phyloP scores from a whole-genome alignment of 2,888 invertebrate species.

The Rotaria magnacalcarata region DNA sequence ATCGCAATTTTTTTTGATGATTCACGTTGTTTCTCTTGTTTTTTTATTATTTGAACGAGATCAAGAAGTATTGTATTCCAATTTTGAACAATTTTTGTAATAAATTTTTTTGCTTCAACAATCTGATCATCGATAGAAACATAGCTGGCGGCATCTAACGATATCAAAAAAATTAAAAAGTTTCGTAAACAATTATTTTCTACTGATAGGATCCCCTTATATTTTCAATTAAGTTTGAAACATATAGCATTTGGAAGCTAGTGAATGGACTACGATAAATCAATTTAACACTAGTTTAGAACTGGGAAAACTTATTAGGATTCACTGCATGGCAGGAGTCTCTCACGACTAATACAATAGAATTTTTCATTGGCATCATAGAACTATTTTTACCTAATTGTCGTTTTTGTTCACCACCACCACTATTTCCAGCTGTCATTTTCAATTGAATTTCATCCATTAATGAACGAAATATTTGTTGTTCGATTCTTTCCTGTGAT shows the following conservation, averaged over 20 bases:
- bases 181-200: too few species aligned
- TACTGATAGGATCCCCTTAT: too few species aligned
- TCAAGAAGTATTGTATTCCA: conserved; percentile 2
- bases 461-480: conserved; percentile 65
- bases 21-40: neutral
- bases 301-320: too few species aligned
- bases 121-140: neutral
- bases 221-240: too few species aligned
- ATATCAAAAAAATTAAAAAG: too few species aligned
- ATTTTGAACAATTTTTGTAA: neutral
- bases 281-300: too few species aligned
- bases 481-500: conserved; percentile 66
- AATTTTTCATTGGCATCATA: too few species aligned
- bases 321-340: too few species aligned
- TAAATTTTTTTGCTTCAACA: neutral
- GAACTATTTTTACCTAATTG: neutral
- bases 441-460: conserved; percentile 76
- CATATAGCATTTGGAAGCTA: too few species aligned
- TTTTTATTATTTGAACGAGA: neutral
- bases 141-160: neutral
- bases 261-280: too few species aligned
- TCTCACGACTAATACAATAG: too few species aligned
- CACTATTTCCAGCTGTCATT: conserved; percentile 64
- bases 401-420: neutral
- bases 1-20: neutral